These are phyloP conservation scores for Anabas testudineus DNA, from an alignment of 2,797 vertebrate species.

Conservation along the genomic window DNA sequence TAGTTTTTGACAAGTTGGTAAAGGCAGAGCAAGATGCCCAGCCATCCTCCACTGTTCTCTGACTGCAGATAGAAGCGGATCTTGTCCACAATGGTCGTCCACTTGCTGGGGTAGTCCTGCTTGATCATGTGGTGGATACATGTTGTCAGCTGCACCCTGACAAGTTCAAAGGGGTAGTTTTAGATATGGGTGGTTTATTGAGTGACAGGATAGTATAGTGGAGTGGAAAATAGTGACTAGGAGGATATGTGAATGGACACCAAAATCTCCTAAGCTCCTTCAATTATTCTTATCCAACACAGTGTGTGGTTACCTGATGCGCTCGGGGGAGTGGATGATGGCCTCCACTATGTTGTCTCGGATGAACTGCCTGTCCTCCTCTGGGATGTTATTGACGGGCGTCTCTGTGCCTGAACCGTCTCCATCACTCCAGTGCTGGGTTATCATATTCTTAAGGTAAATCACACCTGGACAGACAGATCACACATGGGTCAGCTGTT, in stretches of 20 bases:
- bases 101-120: slow-evolving; percentile 97
- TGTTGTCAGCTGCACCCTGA: slow-evolving; percentile 97
- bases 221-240: not conserved
- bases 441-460: slow-evolving; percentile 99
- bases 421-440: slow-evolving; percentile 97
- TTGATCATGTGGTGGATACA: slow-evolving; percentile 99
- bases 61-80: slow-evolving; percentile 98
- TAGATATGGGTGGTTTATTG: slow-evolving; percentile 18
- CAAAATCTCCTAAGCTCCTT: not conserved
- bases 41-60: slow-evolving; percentile 95
- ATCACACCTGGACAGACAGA: slow-evolving; percentile 90
- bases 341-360: slow-evolving; percentile 98
- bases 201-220: not conserved
- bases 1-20: slow-evolving; percentile 99
- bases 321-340: slow-evolving; percentile 98
- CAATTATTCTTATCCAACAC: not conserved
- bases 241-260: not conserved
- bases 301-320: slow-evolving; percentile 89
- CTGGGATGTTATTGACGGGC: slow-evolving; percentile 93
- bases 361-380: slow-evolving; percentile 96
- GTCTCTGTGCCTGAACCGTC: slow-evolving; percentile 89
- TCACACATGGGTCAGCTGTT: not conserved
- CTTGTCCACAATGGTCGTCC: slow-evolving; percentile 98
- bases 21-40: slow-evolving; percentile 98
- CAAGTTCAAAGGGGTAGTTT: slow-evolving; percentile 26